Evolutionary conservation across 2,113 vertebrate species (phyloP).

Genomic region (Varanus komodoensis): DNA sequence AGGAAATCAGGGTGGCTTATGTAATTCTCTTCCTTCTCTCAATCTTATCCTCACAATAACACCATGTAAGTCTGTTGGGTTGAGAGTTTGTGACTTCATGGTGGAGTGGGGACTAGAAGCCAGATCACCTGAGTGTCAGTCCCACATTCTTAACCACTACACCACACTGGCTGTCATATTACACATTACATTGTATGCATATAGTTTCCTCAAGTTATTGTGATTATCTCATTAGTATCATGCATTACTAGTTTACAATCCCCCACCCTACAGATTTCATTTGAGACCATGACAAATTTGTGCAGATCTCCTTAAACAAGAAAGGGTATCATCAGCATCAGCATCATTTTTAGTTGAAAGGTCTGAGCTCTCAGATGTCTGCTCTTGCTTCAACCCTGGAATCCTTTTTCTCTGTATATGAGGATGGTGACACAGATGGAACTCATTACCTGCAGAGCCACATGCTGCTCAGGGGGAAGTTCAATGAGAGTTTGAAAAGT

Average conservation of each 20-base stretch:
- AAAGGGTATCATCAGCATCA: conserved; percentile 11
- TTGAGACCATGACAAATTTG: background rate
- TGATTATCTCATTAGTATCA: conserved; percentile 6
- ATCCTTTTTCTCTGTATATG: conserved; percentile 55
- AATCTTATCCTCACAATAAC: no score
- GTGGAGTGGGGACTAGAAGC: no score
- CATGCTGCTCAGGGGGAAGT: conserved; percentile 54
- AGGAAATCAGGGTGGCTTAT: no score
- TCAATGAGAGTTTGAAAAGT: conserved; percentile 60
- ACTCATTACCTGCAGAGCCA: conserved; percentile 59
- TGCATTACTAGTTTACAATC: background rate
- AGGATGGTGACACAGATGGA: conserved; percentile 61
- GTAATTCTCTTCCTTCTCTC: no score
- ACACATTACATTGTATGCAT: background rate
- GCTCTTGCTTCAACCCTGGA: conserved; percentile 62
- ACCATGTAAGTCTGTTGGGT: no score
- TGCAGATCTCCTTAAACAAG: conserved; percentile 43
- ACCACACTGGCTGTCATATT: no score
- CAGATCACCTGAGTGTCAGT: no score
- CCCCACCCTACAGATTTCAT: conserved; percentile 9
- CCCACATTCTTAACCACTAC: no score
- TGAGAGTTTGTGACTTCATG: no score
- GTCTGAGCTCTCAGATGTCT: conserved; percentile 54
- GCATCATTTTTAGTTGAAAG: conserved; percentile 60
- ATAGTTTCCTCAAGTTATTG: background rate